These are phyloP conservation scores for Pristionchus exspectatus DNA, from an alignment of 2,888 invertebrate species.

Conservation along the genomic window DNA sequence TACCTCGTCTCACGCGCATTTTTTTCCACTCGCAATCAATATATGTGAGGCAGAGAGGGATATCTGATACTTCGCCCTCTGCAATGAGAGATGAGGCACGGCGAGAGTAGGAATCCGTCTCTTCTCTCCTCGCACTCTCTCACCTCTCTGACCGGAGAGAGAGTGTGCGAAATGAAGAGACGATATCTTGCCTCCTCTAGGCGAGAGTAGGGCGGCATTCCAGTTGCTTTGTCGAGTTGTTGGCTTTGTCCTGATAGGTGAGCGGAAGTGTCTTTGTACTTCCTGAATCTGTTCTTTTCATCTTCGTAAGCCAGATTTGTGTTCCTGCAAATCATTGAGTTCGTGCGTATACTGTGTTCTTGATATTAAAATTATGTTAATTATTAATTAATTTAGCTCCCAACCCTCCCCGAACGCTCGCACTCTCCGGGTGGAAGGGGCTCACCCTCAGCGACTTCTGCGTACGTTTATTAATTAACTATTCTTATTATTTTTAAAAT, in stretches of 20 bases:
- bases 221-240: conserved; percentile 24
- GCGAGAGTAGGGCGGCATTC: background rate
- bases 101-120: background rate
- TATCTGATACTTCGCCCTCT: conserved; percentile 43
- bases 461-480: background rate
- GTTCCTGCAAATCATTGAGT: no score
- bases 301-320: no score
- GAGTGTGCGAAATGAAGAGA: no score
- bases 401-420: background rate
- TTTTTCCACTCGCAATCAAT: conserved; percentile 35
- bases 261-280: background rate
- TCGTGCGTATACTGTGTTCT: no score
- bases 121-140: no score
- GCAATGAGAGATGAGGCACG: background rate
- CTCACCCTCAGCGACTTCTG: conserved; percentile 19
- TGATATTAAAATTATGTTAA: background rate
- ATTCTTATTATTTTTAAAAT: no score
- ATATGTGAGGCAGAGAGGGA: background rate
- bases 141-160: no score
- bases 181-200: no score
- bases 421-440: conserved; percentile 31
- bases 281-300: background rate
- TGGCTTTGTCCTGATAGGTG: background rate
- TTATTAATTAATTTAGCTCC: background rate
- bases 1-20: background rate